Percentiles rank a stretch among this genome's conserved stretches.
phyloP scores from a whole-genome alignment of 2,888 invertebrate species.

The Ochlodes sylvanus region DNA sequence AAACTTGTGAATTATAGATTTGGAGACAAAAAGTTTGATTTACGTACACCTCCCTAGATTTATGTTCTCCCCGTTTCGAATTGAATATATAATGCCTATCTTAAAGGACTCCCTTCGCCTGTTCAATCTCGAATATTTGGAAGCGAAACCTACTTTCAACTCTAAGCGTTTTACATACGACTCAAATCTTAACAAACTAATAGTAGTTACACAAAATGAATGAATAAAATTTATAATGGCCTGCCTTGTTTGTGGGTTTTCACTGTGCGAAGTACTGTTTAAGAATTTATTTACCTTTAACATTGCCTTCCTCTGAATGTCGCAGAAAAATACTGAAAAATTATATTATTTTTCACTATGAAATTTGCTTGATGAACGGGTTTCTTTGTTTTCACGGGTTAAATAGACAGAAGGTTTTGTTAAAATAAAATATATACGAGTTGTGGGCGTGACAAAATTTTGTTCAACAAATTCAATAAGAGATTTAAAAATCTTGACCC shows the following conservation, averaged over 20 bases:
- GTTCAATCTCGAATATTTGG: conserved; percentile 21
- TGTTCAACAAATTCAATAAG: conserved; percentile 3
- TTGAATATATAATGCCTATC: conserved; percentile 69
- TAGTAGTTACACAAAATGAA: conserved; percentile 18
- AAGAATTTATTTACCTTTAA: conserved; percentile 15
- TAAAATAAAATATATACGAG: neutral
- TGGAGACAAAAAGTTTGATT: conserved; percentile 75
- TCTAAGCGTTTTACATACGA: conserved; percentile 13
- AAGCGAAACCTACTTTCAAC: conserved; percentile 9
- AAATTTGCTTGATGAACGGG: neutral
- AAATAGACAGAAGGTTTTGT: neutral
- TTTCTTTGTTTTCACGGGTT: neutral
- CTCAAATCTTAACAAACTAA: conserved; percentile 17
- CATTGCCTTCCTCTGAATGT: neutral
- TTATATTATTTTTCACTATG: neutral
- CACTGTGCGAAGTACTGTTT: conserved; percentile 6
- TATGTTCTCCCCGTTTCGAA: conserved; percentile 69
- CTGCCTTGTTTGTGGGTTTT: conserved; percentile 23
- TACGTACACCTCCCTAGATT: conserved; percentile 67
- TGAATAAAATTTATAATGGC: conserved; percentile 26
- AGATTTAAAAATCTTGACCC: conserved; percentile 14
- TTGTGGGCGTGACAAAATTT: conserved; percentile 19
- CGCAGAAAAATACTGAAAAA: neutral
- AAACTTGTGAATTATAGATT: conserved; percentile 67
- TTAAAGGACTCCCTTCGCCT: conserved; percentile 45